A percentile compares a stretch with the other conserved stretches of the same genome.
These are phyloP conservation scores for Centropus bengalensis DNA, from an alignment of 2,113 vertebrate genomes.

Conservation along the genomic window DNA sequence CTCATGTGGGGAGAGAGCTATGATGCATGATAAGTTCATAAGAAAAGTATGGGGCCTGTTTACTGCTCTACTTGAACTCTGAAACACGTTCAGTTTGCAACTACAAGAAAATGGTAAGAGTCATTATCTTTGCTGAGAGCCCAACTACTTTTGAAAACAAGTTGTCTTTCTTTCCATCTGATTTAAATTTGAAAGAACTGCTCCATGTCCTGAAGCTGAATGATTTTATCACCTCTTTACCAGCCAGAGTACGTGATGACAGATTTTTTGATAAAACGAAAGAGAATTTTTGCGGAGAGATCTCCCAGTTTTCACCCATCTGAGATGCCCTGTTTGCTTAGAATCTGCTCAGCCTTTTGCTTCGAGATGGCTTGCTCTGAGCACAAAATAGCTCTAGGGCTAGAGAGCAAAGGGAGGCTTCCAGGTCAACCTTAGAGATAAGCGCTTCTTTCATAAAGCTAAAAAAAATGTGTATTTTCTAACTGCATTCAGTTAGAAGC, in stretches of 20 bases:
- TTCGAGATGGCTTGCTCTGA: not conserved
- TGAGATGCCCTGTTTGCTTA: conserved; percentile 26
- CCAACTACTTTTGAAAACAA: conserved; percentile 35
- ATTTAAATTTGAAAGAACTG: conserved; percentile 46
- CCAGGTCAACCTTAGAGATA: not conserved
- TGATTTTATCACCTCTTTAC: conserved; percentile 61
- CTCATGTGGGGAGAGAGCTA: not conserved
- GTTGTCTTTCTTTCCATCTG: conserved; percentile 44
- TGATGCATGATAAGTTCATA: not conserved
- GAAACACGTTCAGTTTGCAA: not conserved
- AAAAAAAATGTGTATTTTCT: not conserved
- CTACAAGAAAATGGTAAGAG: not conserved
- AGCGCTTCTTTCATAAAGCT: not conserved
- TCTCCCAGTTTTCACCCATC: conserved; percentile 33
- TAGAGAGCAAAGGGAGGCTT: not conserved
- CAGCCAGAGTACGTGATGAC: conserved; percentile 46
- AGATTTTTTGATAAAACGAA: conserved; percentile 26
- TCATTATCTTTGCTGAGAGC: conserved; percentile 5
- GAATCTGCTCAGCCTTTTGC: not conserved
- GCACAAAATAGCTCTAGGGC: not conserved
- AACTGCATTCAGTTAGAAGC: not conserved
- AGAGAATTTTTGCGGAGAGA: conserved; percentile 17
- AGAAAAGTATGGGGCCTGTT: not conserved
- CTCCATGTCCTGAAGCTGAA: conserved; percentile 42
- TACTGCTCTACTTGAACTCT: not conserved